phyloP scores from a whole-genome alignment of 92 coral and sea anemone species.

The Desmophyllum pertusum region DNA sequence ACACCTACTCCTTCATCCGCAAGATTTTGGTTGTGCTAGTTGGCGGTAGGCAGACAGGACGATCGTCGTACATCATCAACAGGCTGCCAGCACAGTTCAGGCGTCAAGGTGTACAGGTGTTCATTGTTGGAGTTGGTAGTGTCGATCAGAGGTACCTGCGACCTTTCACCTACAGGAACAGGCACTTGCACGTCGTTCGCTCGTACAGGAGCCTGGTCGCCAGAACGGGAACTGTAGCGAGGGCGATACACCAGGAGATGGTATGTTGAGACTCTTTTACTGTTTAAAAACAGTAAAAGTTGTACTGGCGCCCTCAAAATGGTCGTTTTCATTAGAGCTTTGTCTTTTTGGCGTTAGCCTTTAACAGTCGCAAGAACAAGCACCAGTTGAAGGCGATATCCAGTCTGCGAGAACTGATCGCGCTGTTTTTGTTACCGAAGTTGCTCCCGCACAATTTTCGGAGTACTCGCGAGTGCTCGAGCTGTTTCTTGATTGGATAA shows the following conservation, averaged over 20 bases:
- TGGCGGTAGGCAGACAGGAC: constrained; percentile 37
- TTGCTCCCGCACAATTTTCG: no score
- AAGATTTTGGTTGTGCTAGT: constrained; percentile 47
- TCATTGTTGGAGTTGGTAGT: constrained; percentile 29
- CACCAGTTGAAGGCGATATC: no score
- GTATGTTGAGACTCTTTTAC: no score
- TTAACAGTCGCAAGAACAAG: no score
- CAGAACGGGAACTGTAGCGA: constrained; percentile 36
- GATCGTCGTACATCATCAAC: constrained; percentile 23
- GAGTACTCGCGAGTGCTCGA: no score
- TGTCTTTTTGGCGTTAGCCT: no score
- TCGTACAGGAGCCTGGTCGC: constrained; percentile 47
- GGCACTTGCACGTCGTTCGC: constrained; percentile 37
- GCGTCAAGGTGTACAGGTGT: constrained; percentile 32
- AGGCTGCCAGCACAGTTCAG: constrained; percentile 23
- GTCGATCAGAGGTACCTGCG: constrained; percentile 42
- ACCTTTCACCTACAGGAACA: constrained; percentile 49
- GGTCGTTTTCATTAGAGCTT: no score
- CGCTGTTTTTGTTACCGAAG: no score
- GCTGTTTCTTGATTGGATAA: no score
- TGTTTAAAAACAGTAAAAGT: no score
- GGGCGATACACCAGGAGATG: constrained; percentile 39
- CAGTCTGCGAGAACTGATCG: no score
- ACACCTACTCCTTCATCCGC: constrained; percentile 25
- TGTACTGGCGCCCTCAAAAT: no score